Conservation (phyloP, 2,797 vertebrate species). For the Pseudocheirus occidentalis region DNA sequence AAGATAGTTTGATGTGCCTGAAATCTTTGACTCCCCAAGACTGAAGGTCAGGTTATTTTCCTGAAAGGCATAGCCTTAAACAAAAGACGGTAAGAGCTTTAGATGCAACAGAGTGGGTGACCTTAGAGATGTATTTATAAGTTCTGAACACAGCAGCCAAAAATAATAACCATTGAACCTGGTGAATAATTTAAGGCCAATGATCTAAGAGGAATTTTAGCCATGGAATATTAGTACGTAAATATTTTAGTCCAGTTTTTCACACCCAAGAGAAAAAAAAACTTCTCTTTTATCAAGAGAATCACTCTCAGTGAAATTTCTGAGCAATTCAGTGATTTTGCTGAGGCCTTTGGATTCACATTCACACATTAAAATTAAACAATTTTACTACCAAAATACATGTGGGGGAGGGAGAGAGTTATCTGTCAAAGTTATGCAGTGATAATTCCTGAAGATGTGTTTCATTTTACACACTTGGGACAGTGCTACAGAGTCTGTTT, state of each 20-base stretch:
- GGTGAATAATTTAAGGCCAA: constrained; percentile 82
- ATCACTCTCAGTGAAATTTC: constrained; percentile 71
- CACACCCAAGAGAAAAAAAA: constrained; percentile 76
- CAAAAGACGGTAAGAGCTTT: constrained; percentile 62
- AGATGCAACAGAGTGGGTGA: constrained; percentile 71
- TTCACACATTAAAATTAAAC: constrained; percentile 76
- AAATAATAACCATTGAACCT: constrained; percentile 79
- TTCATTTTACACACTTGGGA: constrained; percentile 57
- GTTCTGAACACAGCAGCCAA: constrained; percentile 76
- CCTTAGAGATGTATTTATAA: constrained; percentile 80
- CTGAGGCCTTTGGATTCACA: constrained; percentile 64
- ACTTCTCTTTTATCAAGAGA: constrained; percentile 53
- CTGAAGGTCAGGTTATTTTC: constrained; percentile 76
- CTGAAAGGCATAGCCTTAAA: constrained; percentile 70
- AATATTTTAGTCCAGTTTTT: constrained; percentile 81
- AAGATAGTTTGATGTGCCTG: neutral
- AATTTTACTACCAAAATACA: constrained; percentile 73
- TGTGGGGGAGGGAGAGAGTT: constrained; percentile 55
- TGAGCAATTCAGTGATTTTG: constrained; percentile 70
- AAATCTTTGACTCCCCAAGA: constrained; percentile 67
- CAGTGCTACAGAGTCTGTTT: constrained; percentile 19
- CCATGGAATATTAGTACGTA: constrained; percentile 77
- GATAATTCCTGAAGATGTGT: constrained; percentile 65
- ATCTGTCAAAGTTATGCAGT: constrained; percentile 73
- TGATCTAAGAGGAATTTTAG: constrained; percentile 81